Base-by-base conservation (phyloP, 2,888 invertebrate species). In the Drosophila mimica region DNA sequence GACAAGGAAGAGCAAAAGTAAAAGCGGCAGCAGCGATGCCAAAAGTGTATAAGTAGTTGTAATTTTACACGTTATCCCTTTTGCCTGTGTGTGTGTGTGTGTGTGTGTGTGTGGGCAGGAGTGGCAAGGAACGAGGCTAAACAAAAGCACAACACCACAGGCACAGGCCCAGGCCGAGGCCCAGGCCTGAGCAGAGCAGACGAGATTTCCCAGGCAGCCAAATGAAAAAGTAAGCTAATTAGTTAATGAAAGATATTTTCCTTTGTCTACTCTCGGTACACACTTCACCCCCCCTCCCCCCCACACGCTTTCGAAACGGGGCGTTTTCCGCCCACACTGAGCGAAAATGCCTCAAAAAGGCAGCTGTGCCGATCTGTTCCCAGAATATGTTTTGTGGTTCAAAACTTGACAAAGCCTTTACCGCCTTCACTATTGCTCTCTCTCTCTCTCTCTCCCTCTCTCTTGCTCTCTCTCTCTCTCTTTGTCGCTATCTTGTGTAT, bases 201-300 rank as follows among this genome's bases (percentile, higher is more conserved):
- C 40, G 69, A 66, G 62, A 68, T 52, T 54, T 36, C 48, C 48
- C 67, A 57, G 64, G 52, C 70, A 65, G 61, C 61, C 74, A 81
- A 77, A 82, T 87, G 83, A 85, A 87, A 88, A 89, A 88, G 89
- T 88, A 88, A 89, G 87, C 88, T 89, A 88, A 88, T 88, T 88
- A 88, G 88, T 88, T 88, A 88, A 88, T 88, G 89, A 88, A 88
- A 89, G 88, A 88, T 89, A 88, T 88, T 89, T 78, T 88, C 85
- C 80, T 85, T 88, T 88, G 89, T 83, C 78, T 83, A n/a, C 68
- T 9, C 17, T n/a, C 2, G 30, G 52, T 57, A 48, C 48, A 31
- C 38, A 56, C 36, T 20, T 8, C 34, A 25, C 11, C 17, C 25
- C 46, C n/a, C 31, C 43, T 2, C 5, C 20, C n/a, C 31, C 0